phyloP scores from a whole-genome alignment of 35 echinoderm and acorn worm genomes.

The Antedon bifida region DNA sequence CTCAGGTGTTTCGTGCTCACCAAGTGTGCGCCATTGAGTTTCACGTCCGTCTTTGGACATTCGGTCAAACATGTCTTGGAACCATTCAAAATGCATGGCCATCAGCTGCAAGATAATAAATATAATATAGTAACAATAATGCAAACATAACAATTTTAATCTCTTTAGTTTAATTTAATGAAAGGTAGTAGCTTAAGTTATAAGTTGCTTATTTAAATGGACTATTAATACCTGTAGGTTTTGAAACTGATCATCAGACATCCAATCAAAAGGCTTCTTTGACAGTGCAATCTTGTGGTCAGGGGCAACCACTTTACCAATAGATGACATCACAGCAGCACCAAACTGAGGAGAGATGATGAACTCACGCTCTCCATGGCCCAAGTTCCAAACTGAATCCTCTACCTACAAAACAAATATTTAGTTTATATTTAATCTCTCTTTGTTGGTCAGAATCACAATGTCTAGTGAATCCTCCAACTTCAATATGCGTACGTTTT shows the following conservation, averaged over 20 bases:
- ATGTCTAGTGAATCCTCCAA: too few relatives aligned
- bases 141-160: too few relatives aligned
- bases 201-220: too few relatives aligned
- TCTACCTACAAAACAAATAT: constrained; percentile 38
- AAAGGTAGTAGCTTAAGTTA: too few relatives aligned
- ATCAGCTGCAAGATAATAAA: constrained; percentile 32
- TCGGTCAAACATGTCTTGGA: constrained; percentile 98
- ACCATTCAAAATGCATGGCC: constrained; percentile 92
- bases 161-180: too few relatives aligned
- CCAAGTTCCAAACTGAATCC: constrained; percentile 68
- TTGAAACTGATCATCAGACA: constrained; percentile 98
- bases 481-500: too few relatives aligned
- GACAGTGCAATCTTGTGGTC: constrained; percentile 64
- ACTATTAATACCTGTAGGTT: constrained; percentile 93
- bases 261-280: constrained; percentile 98
- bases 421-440: too few relatives aligned
- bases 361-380: constrained; percentile 77
- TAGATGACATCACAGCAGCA: constrained; percentile 44
- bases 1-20: constrained; percentile 82
- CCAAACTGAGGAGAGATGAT: constrained; percentile 90
- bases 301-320: constrained; percentile 49
- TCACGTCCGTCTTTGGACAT: constrained; percentile 97
- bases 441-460: too few relatives aligned
- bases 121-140: neutral
- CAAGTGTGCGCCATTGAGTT: constrained; percentile 86